Evolutionary conservation across 2,113 vertebrate genomes (phyloP).

Genomic region (Saccopteryx leptura): DNA sequence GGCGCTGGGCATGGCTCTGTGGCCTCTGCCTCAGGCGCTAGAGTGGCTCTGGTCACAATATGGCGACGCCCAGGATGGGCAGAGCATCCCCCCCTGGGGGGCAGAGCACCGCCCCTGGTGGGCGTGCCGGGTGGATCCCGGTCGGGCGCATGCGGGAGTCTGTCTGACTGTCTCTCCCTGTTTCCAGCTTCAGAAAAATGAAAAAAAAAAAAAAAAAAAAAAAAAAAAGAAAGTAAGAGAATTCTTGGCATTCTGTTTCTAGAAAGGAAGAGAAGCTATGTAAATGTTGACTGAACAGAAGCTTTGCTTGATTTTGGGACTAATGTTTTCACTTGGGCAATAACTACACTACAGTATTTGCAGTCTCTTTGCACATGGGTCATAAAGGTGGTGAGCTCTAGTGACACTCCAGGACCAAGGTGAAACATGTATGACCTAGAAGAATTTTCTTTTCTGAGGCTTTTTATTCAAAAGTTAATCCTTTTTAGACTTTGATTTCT

Average conservation of each 20-base stretch:
- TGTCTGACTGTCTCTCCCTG: too few species aligned
- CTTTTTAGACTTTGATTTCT: constrained; percentile 38
- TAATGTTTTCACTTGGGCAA: background rate
- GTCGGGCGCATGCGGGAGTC: too few species aligned
- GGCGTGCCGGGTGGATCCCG: too few species aligned
- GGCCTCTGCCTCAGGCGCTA: too few species aligned
- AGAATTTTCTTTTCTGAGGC: background rate
- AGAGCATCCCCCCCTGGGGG: too few species aligned
- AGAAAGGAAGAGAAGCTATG: background rate
- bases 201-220: too few species aligned
- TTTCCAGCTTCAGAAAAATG: too few species aligned
- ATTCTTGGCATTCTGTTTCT: background rate
- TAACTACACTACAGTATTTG: background rate
- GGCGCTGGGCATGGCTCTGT: too few species aligned
- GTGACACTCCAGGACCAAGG: background rate
- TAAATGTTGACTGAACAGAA: background rate
- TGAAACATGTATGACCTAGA: background rate
- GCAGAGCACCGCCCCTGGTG: too few species aligned
- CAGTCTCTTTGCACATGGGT: background rate
- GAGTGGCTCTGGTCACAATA: too few species aligned
- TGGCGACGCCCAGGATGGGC: too few species aligned
- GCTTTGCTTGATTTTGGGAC: background rate
- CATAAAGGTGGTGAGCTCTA: background rate
- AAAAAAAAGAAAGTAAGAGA: constrained; percentile 26
- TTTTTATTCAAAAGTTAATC: background rate